Evolutionary conservation across 2,113 vertebrate species (phyloP).

Genomic region (Psophia crepitans): DNA sequence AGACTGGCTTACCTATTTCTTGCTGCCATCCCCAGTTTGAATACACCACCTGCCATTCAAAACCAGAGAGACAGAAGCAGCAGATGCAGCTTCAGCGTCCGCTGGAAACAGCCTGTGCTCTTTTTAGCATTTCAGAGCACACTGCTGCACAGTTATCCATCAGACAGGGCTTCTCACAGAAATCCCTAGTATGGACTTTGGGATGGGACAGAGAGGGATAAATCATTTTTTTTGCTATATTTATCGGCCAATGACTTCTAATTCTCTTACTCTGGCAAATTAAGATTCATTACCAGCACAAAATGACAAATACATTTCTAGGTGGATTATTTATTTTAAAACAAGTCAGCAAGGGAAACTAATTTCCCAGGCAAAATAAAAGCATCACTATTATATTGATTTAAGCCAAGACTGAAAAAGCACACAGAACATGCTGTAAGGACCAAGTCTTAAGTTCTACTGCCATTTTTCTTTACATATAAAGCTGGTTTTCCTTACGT

Average conservation of each 20-base stretch:
- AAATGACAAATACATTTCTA: not conserved
- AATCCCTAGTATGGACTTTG: not conserved
- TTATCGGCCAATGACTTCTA: not conserved
- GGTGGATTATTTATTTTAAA: not conserved
- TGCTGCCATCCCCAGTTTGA: not conserved
- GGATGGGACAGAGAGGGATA: not conserved
- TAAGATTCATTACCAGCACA: not conserved
- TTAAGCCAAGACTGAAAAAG: not conserved
- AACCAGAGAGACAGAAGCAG: not conserved
- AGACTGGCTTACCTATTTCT: not conserved
- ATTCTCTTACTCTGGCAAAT: not conserved
- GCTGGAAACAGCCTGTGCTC: not conserved
- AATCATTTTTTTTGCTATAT: not conserved
- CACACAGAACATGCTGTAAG: not conserved
- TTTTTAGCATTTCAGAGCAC: not conserved
- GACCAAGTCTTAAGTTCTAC: not conserved
- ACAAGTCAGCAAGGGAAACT: not conserved
- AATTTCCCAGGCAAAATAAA: not conserved
- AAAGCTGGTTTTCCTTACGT: not conserved
- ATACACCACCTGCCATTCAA: not conserved
- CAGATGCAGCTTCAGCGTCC: not conserved
- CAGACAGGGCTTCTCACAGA: not conserved
- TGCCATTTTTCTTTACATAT: not conserved
- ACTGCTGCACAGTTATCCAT: not conserved
- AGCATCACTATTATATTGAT: not conserved